Conservation (phyloP, 2,888 invertebrate genomes). For the Dinocampus coccinellae region DNA sequence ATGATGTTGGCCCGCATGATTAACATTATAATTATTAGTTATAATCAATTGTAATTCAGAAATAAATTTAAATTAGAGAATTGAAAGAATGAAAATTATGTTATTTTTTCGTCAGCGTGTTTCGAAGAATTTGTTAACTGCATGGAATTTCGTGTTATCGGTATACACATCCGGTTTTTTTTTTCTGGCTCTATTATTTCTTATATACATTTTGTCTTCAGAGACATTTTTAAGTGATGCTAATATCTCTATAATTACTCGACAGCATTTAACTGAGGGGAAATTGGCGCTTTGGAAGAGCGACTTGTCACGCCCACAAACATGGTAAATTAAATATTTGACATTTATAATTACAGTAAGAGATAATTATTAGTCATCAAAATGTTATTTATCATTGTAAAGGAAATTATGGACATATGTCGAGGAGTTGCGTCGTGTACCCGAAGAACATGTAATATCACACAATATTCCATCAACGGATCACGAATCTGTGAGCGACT, state of each 20-base stretch:
- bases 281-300: constrained; percentile 66
- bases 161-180: constrained; percentile 17
- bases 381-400: constrained; percentile 19
- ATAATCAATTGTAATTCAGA: background rate
- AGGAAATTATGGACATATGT: constrained; percentile 62
- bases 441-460: constrained; percentile 55
- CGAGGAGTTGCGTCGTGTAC: constrained; percentile 57
- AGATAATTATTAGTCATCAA: background rate
- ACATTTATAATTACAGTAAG: constrained; percentile 10
- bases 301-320: constrained; percentile 61
- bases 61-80: background rate
- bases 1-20: constrained; percentile 6
- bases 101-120: background rate
- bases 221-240: constrained; percentile 34
- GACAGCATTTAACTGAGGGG: constrained; percentile 66
- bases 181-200: constrained; percentile 22
- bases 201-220: constrained; percentile 9
- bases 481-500: constrained; percentile 56
- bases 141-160: constrained; percentile 20
- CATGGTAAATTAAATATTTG: constrained; percentile 57
- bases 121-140: constrained; percentile 6
- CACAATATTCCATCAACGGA: constrained; percentile 37
- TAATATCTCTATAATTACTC: constrained; percentile 43
- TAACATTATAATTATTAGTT: background rate
- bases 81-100: constrained; percentile 9